These are phyloP conservation scores for Agonopterix heracliana DNA, from an alignment of 2,888 invertebrate genomes.

Conservation along the genomic window DNA sequence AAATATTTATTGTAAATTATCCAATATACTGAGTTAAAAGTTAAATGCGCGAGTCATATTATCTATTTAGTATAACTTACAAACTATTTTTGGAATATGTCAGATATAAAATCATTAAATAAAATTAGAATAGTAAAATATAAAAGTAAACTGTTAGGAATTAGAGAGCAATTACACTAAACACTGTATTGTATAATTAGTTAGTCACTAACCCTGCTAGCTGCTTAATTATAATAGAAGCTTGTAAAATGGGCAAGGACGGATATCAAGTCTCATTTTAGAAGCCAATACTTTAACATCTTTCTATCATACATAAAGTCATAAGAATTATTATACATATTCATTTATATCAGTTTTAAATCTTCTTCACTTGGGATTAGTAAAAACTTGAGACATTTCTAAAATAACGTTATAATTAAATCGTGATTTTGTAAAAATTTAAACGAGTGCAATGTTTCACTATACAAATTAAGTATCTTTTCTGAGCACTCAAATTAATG, in stretches of 20 bases:
- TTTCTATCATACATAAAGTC: no score
- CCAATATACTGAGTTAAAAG: conserved; percentile 9
- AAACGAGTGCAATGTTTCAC: conserved; percentile 17
- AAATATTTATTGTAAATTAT: no score
- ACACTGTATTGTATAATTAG: neutral
- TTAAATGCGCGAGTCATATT: conserved; percentile 15
- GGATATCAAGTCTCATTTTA: conserved; percentile 8
- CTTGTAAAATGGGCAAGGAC: conserved; percentile 10
- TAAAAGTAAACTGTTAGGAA: conserved; percentile 1
- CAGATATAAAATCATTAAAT: conserved; percentile 4
- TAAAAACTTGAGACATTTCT: no score
- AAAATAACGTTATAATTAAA: no score
- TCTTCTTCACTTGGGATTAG: no score
- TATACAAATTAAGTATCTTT: conserved; percentile 49
- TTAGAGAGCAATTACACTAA: neutral
- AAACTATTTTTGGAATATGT: conserved; percentile 16
- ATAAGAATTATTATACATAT: no score
- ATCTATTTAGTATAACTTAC: conserved; percentile 8
- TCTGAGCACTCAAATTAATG: conserved; percentile 42
- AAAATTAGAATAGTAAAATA: conserved; percentile 3
- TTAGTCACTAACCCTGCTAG: conserved; percentile 10
- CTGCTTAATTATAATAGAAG: conserved; percentile 7
- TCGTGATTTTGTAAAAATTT: conserved; percentile 6
- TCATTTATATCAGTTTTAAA: no score
- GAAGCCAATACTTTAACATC: neutral